Base-by-base conservation (phyloP, 1,140 invertebrate genomes). In the Alviniconcha marisindica region DNA sequence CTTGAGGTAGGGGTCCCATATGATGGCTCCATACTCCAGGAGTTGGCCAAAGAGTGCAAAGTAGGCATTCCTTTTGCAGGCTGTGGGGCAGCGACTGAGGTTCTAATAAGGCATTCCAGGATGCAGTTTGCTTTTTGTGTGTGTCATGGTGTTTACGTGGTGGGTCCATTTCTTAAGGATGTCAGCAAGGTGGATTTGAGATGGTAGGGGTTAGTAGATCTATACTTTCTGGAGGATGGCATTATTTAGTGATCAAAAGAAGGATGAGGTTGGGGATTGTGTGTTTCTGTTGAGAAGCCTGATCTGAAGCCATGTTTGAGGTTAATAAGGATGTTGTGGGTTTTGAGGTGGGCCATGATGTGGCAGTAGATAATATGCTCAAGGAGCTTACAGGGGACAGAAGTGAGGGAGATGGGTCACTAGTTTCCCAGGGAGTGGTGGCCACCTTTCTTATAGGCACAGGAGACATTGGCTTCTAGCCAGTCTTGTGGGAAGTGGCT, bases 361-460 rank as follows among this genome's bases (percentile, higher is more conserved):
- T 88, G 78, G 51, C 36, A 63, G 42, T 79, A 82, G 14, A 86
- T 85, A 5, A 85, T 88, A 40, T 86, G 85, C 80, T 86, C 83
- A 3, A 87, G 36, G 21, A 86, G 21, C 77, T 87, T 87, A 56
- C 83, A 84, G 48, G 77, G 24, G 21, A 84, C 71, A 12, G 69
- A 83, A 18, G 86, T 87, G 24, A 83, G 79, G 33, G 82, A 84
- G 14, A 86, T 81, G 31, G 85, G 86, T 31, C 79, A 73, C 36
- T 87, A 83, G 51, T 86, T 88, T 18, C 56, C 42, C 0, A 84
- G 71, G 18, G 60, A 56, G 31, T 87, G 81, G 31, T 40, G 21
- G 38, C 63, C 81, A 28, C 86, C 83, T 76, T 86, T 87, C 63
- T 87, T 85, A 33, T 77, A 88, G 38, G 87, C 31, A 66, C 82